Evolutionary conservation across 2,797 vertebrate genomes (phyloP).

Genomic region (Hipposideros larvatus): DNA sequence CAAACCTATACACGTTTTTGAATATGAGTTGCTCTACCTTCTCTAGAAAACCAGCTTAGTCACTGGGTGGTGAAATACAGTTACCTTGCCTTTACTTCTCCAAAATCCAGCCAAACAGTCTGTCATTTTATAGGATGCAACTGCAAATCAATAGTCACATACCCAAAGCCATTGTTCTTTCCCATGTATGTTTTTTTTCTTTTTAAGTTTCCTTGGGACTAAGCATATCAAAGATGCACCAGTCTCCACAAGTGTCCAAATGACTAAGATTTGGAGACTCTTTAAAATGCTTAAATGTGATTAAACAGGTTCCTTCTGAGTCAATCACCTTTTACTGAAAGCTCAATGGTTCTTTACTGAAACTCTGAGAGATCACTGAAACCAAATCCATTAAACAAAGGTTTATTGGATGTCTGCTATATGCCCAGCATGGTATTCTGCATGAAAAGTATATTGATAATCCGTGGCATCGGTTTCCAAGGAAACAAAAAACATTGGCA

Average conservation of each 20-base stretch:
- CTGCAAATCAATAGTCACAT: not conserved
- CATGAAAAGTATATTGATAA: not conserved
- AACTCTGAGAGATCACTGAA: not conserved
- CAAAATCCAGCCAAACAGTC: not conserved
- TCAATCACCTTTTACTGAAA: constrained; percentile 30
- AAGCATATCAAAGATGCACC: not conserved
- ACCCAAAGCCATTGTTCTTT: not conserved
- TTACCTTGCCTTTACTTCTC: not conserved
- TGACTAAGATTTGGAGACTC: not conserved
- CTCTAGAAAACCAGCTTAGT: not conserved
- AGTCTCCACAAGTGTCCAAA: not conserved
- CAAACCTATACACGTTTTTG: not conserved
- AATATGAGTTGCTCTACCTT: not conserved
- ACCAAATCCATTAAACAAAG: constrained; percentile 15
- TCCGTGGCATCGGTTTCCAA: constrained; percentile 3
- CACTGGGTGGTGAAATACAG: not conserved
- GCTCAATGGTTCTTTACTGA: not conserved
- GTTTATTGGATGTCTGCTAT: not conserved
- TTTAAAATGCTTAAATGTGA: not conserved
- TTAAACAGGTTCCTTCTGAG: not conserved
- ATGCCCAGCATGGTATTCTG: not conserved
- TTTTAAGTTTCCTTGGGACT: not conserved
- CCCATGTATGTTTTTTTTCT: not conserved
- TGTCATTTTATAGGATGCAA: not conserved
- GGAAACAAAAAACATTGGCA: constrained; percentile 20